Percentiles rank a stretch among this genome's conserved stretches.
Evolutionary conservation across 2,888 invertebrate species (phyloP).

Genomic region (Ennomos fuscantarius): DNA sequence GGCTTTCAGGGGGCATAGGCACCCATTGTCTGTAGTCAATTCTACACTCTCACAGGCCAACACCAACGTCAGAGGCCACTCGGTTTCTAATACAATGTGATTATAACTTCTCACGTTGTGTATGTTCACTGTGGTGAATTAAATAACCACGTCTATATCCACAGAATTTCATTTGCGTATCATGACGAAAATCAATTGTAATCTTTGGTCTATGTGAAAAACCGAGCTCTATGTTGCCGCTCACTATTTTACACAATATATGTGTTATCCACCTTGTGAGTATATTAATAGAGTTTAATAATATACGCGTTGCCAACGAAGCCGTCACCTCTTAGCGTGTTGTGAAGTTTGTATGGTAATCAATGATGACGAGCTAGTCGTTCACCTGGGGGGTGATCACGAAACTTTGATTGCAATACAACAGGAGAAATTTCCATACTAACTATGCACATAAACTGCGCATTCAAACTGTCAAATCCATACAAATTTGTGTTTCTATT

Average conservation of each 20-base stretch:
- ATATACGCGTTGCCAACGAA: constrained; percentile 4
- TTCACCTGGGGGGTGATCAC: too few relatives aligned
- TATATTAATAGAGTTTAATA: constrained; percentile 11
- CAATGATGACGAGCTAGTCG: too few relatives aligned
- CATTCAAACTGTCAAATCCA: too few relatives aligned
- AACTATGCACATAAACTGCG: too few relatives aligned
- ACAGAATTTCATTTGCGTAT: constrained; percentile 34
- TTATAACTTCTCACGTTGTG: constrained; percentile 65
- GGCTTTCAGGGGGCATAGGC: constrained; percentile 35
- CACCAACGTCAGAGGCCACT: constrained; percentile 27
- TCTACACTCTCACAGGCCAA: constrained; percentile 49
- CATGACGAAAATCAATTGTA: constrained; percentile 34
- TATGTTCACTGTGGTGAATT: constrained; percentile 17
- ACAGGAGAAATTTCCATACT: too few relatives aligned
- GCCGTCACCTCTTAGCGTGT: too few relatives aligned
- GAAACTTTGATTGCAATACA: too few relatives aligned
- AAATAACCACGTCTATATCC: constrained; percentile 28
- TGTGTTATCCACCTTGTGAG: constrained; percentile 3
- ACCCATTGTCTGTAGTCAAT: constrained; percentile 47
- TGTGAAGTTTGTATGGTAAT: too few relatives aligned
- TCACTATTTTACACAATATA: constrained; percentile 4
- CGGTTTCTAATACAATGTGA: constrained; percentile 51
- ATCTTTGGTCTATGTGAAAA: constrained; percentile 31
- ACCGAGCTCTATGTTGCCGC: constrained; percentile 11
- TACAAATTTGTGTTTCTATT: too few relatives aligned